These are phyloP conservation scores for Catostylus mosaicus DNA, from an alignment of 30 jellyfish, hydroid and myxozoan genomes.

Conservation along the genomic window DNA sequence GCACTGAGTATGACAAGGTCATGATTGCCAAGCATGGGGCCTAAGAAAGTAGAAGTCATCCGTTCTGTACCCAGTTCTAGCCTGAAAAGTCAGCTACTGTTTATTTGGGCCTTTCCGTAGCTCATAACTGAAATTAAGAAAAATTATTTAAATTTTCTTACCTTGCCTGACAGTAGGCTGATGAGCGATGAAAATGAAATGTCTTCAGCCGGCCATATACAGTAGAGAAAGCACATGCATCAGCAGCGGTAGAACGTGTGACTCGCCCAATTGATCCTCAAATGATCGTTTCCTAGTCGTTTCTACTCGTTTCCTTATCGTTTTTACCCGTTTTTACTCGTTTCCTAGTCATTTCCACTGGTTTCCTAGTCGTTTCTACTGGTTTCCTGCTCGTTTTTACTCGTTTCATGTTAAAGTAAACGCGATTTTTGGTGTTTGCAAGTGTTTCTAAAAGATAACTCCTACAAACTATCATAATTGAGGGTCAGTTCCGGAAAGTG, in stretches of 20 bases:
- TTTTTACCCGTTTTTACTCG: background rate
- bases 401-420: slow-evolving; percentile 1
- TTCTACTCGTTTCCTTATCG: background rate
- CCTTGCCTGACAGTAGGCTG: background rate
- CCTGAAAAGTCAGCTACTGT: background rate
- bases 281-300: background rate
- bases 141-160: background rate
- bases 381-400: background rate
- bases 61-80: background rate
- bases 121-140: background rate
- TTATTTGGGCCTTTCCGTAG: background rate
- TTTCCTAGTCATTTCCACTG: background rate
- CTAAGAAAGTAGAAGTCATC: background rate
- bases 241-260: background rate
- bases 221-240: background rate
- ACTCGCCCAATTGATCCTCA: background rate
- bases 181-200: slow-evolving; percentile 1
- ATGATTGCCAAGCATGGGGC: background rate
- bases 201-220: background rate
- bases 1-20: too few species aligned
- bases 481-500: too few species aligned
- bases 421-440: background rate
- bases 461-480: too few species aligned
- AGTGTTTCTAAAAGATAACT: too few species aligned
- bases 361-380: background rate